Percentiles rank a stretch among this genome's conserved stretches.
Conservation (phyloP, 1,140 invertebrate genomes). For the Conus betulinus region DNA sequence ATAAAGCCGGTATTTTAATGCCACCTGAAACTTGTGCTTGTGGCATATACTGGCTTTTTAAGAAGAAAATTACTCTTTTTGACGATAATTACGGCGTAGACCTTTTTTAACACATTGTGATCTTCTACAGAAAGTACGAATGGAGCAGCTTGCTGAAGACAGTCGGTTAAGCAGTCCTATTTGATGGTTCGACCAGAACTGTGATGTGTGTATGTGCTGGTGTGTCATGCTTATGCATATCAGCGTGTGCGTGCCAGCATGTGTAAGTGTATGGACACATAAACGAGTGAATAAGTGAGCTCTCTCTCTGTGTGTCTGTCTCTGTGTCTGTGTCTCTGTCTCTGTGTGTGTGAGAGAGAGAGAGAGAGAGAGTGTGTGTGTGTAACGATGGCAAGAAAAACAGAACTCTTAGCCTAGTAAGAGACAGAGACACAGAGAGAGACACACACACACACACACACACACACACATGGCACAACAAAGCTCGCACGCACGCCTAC, state of each 20-base stretch:
- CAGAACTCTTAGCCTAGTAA: too few species aligned
- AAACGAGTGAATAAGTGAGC: not conserved
- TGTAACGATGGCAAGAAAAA: not conserved
- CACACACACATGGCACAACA: not conserved
- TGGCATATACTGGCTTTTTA: too few species aligned
- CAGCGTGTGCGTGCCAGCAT: not conserved
- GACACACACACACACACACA: not conserved
- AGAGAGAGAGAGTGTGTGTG: not conserved
- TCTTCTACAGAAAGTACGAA: not conserved
- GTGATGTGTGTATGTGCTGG: not conserved
- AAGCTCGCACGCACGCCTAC: too few species aligned
- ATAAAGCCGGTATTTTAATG: too few species aligned
- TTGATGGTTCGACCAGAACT: not conserved
- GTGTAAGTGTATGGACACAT: slow-evolving; percentile 14
- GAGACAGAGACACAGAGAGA: too few species aligned
- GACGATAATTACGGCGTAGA: too few species aligned
- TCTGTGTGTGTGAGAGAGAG: not conserved
- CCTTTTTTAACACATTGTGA: not conserved
- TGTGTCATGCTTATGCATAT: not conserved
- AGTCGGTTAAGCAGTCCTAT: not conserved
- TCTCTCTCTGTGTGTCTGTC: too few species aligned
- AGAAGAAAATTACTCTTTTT: too few species aligned
- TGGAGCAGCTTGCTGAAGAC: not conserved
- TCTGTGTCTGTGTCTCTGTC: too few species aligned
- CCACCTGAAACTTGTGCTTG: too few species aligned